These are phyloP conservation scores for Dermolepida albohirtum DNA, from an alignment of 2,888 invertebrate genomes.

Conservation along the genomic window DNA sequence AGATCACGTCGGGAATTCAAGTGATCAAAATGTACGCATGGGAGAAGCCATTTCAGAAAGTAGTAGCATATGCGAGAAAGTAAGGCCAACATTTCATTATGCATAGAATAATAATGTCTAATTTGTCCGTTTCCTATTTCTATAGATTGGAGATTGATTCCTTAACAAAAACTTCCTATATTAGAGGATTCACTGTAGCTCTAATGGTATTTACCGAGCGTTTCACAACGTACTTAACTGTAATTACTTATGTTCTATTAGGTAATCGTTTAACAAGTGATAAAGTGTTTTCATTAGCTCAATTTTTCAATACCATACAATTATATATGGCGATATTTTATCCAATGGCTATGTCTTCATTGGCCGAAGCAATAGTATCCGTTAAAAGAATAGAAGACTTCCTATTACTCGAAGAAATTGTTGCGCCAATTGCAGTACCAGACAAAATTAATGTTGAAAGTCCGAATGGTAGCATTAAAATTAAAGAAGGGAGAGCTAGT, in stretches of 20 bases:
- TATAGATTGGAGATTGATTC: constrained; percentile 77
- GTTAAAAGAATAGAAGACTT: constrained; percentile 71
- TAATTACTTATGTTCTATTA: constrained; percentile 80
- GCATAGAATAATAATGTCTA: background rate
- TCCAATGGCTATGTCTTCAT: constrained; percentile 71
- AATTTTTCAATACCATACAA: constrained; percentile 81
- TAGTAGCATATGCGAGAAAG: constrained; percentile 73
- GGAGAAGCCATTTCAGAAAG: constrained; percentile 77
- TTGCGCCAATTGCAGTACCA: constrained; percentile 55
- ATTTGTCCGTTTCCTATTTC: constrained; percentile 37
- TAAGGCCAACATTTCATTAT: constrained; percentile 56
- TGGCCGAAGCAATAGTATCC: constrained; percentile 75
- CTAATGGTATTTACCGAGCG: constrained; percentile 85
- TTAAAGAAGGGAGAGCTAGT: constrained; percentile 51
- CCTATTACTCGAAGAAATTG: constrained; percentile 63
- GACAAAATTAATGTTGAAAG: constrained; percentile 46
- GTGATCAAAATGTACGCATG: constrained; percentile 86
- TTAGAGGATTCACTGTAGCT: constrained; percentile 74
- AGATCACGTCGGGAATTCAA: constrained; percentile 79
- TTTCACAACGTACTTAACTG: constrained; percentile 83
- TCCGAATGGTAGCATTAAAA: constrained; percentile 51
- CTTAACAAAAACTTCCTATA: constrained; percentile 74
- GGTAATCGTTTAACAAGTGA: constrained; percentile 71
- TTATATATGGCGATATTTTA: constrained; percentile 74
- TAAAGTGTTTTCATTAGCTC: constrained; percentile 81